Evolutionary conservation across 2,888 invertebrate species (phyloP), one percentile per base, ranked within the genome.

Genomic region (Xestobium rufovillosum): DNA sequence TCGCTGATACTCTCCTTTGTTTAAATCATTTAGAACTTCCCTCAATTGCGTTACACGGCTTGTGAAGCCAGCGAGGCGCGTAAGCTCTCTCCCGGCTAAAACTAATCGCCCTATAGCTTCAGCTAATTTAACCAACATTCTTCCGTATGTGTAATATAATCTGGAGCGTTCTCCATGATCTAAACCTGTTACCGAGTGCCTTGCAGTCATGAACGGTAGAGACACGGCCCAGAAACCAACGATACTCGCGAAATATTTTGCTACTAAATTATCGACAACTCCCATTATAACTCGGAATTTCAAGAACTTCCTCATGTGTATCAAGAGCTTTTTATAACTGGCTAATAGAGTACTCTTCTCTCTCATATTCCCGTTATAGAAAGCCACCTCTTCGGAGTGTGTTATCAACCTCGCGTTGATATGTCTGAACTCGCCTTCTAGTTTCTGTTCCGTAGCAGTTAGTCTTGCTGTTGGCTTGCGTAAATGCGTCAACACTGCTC

Each of bases 361-460:
- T 10, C 92, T 76, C 44, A 78, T 75, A 54, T 86, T 88, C 45
- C 88, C 87, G 68, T 85, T 78, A 53, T 80, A 83, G 62, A 83
- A 83, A 0, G 83, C 82, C 26, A 94, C 78, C 67, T 98, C 98
- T 66, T 98, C 97, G 1, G 95, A 88, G 65, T 97, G 95, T 0
- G 95, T 94, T 42, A 98, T 97, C 16, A 98, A 72, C 33, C 97
- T 48, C 2, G 96, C 90, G 65, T 98, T 94, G 17, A 96, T 92
- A 59, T 91, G 96, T 60, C 97, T 77, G 67, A 91, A 96, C 72
- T 98, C 96, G 35, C 97, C 98, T 70, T 98, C 98, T n/a, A 96
- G 68, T 61, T 89, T 88, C 65, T 97, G 97, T 63, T 98, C 97
- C 42, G 79, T 79, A 1, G 94, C 89, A 0, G 97, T 97, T 70